Evolutionary conservation across 2,888 invertebrate species (phyloP), one percentile per base, ranked within the genome.

Genomic region (Pandemis cinnamomeana): DNA sequence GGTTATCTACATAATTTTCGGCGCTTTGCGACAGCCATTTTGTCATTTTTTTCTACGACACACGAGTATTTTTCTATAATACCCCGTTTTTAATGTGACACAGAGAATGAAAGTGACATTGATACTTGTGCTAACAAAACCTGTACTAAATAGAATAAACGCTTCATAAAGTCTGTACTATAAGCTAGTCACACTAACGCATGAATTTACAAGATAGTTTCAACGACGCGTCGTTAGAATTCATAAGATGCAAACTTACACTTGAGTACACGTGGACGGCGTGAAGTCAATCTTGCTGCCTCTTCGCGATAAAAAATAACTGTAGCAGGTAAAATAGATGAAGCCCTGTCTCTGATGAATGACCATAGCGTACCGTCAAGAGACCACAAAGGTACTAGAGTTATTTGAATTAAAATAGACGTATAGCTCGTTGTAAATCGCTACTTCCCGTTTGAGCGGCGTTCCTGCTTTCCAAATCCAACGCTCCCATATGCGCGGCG

Each of bases 401-500:
- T 7, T 13, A 15, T 53, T 53, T 15, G 20, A 20, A 6, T 55
- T 55, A 55, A 55, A 55, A 20, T 20, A 20, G 36, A 44, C 13
- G 36, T 44, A 46, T 46, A 46, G 5, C 11, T 46, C 20, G 42
- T 42, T n/a, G 41, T 41, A 61, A 61, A 61, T 61, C 61, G 61
- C 61, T 11, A 42, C n/a, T 61, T 42, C 61, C 61, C 66, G 63
- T 46, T 69, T 42, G 55, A 70, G 67, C 44, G 66, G 70, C 44
- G 61, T 48, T 71, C 66, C 68, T 58, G 53, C 72, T 77, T 77
- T 79, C 79, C 79, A 77, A 83, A 81, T 80, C 80, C 79, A 77
- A 78, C 71, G 80, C 68, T 76, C 75, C 78, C 81, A 79, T 82
- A 81, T 77, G 83, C 81, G 81, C 80, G 80, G 76, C 80, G 83